Percentiles rank a stretch among this genome's conserved stretches.
These are phyloP conservation scores for Cyrtonyx montezumae DNA, from an alignment of 2,113 vertebrate genomes.

Conservation along the genomic window DNA sequence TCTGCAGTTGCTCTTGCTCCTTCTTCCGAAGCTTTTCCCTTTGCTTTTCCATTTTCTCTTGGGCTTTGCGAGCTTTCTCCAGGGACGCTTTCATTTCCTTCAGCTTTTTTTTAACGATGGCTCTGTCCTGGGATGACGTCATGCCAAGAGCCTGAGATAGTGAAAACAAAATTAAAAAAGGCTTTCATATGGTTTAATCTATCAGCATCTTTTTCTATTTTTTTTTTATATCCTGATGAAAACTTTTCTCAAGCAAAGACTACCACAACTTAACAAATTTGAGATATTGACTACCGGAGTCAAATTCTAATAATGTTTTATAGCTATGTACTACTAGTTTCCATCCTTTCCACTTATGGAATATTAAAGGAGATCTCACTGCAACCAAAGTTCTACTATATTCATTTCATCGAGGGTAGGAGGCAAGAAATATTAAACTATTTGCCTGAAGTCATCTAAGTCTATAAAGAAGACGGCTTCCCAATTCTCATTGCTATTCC, in stretches of 20 bases:
- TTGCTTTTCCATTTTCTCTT: conserved; percentile 92
- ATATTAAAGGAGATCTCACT: background rate
- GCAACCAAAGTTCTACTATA: background rate
- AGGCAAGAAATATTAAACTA: background rate
- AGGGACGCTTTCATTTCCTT: conserved; percentile 91
- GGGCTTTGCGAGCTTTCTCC: conserved; percentile 89
- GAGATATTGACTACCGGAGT: background rate
- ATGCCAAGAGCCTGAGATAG: conserved; percentile 87
- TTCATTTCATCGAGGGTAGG: background rate
- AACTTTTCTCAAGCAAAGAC: background rate
- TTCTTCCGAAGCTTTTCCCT: conserved; percentile 86
- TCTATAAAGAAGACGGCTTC: background rate
- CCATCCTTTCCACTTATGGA: background rate
- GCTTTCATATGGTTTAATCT: background rate
- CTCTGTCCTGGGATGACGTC: conserved; percentile 88
- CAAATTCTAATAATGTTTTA: background rate
- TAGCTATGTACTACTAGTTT: background rate
- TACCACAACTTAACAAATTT: background rate
- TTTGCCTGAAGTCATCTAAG: background rate
- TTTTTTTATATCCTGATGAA: background rate
- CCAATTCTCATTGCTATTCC: background rate
- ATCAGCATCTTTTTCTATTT: accelerated
- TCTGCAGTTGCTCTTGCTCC: conserved; percentile 86
- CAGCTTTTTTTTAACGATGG: conserved; percentile 91
- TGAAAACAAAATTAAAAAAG: background rate